Evolutionary conservation across 35 echinoderm and acorn worm genomes (phyloP), one percentile per base, ranked within the genome.

Genomic region (Stichopus chloronotus): DNA sequence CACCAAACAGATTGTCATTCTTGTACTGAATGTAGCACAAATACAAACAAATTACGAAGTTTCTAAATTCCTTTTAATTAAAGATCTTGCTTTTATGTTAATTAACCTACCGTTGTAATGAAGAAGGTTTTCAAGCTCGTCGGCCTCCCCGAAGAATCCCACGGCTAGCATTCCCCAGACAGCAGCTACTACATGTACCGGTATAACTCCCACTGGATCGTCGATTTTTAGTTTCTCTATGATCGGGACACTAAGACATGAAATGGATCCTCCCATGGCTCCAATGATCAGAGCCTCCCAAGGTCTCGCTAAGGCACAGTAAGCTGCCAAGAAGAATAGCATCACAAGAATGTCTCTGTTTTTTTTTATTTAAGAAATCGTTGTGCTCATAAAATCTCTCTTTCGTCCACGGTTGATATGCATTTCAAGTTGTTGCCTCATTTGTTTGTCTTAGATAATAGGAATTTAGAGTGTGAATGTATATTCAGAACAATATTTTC

Each of bases 251-350:
- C 92, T 92, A 23, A 87, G 68, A 60, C 94, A 95, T 4, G 96
- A 58, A 5, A 98, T 91, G 6, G 76, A 43, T 5, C 72, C 79
- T 22, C 96, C 94, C 8, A 94, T 56, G 1, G 81, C 54, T 9
- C 96, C 96, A 13, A 98, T 98, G 4, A 98, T 53, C 11, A 95
- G 58, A n/a, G 72, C 91, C 74, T 98, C 86, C 94, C 92, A 98
- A 3, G 96, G 94, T 8, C 79, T 78, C 60, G 94, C 94, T 55
- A 98, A 85, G 69, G 96, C 96, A 76, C 96, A 98, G 13, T 93
- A 83, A 52, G 96, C 96, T 98, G 53, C 12, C 10, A 61, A 20
- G 78, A 25, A 52, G 88, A 43, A 43, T 3, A 43, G 3, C 30
- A 43, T 43, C 1, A 43, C 30, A 43, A 43, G 30, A 43, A 43